Evolutionary conservation across 2,888 invertebrate genomes (phyloP), one percentile per base, ranked within the genome.

Genomic region (Chloromyia formosa): DNA sequence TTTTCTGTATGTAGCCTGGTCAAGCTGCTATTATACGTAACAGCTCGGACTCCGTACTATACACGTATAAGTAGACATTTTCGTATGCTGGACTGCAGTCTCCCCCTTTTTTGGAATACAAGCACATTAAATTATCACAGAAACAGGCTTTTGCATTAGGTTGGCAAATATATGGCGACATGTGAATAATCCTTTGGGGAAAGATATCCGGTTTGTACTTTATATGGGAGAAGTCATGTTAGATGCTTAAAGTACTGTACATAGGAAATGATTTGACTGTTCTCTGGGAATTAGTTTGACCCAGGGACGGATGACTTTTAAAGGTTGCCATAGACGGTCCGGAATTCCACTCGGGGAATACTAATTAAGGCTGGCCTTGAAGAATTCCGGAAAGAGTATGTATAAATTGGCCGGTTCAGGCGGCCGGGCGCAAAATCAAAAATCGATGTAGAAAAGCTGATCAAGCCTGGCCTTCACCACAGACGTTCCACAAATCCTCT

Each of bases 111-210:
- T 5, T 35, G 27, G 58, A 58, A 58, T 20, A 56, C 27, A 20
- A 71, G 56, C 56, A 71, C 71, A 71, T 71, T 71, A 76, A 76
- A 76, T 74, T 76, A 76, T 74, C 76, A 72, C 72, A 76, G 58
- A 53, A 76, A 68, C 74, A 72, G 74, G 74, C 74, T 74, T 76
- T 74, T 76, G 76, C 76, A 76, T 76, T 76, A 72, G 66, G 35
- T 76, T 72, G 72, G 76, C 76, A 76, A 76, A 76, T 74, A 76
- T 72, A 69, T 45, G 74, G 72, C 74, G 74, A 76, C 74, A 74
- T 76, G 74, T 74, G 74, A 72, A 74, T 76, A 76, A 74, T 76
- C 76, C 76, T 74, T 68, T 53, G 75, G 58, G 72, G 58, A 56
- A 58, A 61, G 74, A 71, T 76, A 76, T 74, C 58, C 20, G 42